A percentile compares a stretch with the other conserved stretches of the same genome.
phyloP scores from a whole-genome alignment of 2,888 invertebrate species.

The Fragum sueziense region DNA sequence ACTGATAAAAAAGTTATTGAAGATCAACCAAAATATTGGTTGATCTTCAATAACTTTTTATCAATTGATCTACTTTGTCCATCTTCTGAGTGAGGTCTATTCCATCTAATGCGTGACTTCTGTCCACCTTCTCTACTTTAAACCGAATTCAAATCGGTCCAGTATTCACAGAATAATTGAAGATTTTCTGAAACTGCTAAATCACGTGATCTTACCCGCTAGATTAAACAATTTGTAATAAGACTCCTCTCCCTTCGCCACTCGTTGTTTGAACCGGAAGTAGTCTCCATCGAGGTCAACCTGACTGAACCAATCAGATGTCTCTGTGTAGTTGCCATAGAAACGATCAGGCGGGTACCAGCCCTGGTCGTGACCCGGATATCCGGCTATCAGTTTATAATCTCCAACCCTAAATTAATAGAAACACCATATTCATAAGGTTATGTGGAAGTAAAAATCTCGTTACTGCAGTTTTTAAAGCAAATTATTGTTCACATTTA shows the following conservation, averaged over 20 bases:
- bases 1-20: too few relatives aligned
- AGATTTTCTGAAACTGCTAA: too few relatives aligned
- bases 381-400: constrained; percentile 81
- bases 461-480: neutral
- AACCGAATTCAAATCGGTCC: too few relatives aligned
- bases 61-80: too few relatives aligned
- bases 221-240: constrained; percentile 54
- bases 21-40: too few relatives aligned
- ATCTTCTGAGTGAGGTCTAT: too few relatives aligned
- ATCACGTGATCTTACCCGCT: constrained; percentile 46
- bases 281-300: constrained; percentile 17
- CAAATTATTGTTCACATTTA: neutral
- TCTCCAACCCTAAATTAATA: constrained; percentile 69
- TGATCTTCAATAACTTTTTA: too few relatives aligned
- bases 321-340: constrained; percentile 16
- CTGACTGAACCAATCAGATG: constrained; percentile 13
- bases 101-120: too few relatives aligned
- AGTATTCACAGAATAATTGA: too few relatives aligned
- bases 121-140: too few relatives aligned
- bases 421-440: neutral
- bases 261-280: constrained; percentile 25
- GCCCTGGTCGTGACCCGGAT: constrained; percentile 72
- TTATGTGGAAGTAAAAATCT: neutral
- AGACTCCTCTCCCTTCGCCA: constrained; percentile 33
- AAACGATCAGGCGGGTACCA: constrained; percentile 68